Conservation (phyloP, 1,140 invertebrate genomes). For the Drosophila bocqueti region DNA sequence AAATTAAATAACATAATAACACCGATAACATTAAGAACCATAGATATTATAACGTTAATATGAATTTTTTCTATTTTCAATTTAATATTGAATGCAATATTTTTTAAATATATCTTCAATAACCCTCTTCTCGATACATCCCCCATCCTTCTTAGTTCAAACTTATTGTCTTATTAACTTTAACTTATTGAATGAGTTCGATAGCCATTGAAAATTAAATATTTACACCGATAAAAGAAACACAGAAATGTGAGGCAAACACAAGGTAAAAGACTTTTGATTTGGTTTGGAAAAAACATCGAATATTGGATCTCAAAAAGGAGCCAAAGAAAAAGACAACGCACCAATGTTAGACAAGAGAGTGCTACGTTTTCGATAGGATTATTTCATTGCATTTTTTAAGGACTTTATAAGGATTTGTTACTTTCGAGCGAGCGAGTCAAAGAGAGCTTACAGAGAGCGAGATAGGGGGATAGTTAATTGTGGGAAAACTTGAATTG, state of each 20-base stretch:
- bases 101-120: not conserved
- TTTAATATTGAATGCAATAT: not conserved
- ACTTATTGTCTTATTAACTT: constrained; percentile 26
- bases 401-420: constrained; percentile 13
- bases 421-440: constrained; percentile 59
- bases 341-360: constrained; percentile 80
- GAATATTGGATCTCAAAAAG: constrained; percentile 41
- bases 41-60: not conserved
- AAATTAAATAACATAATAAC: not conserved
- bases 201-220: constrained; percentile 25
- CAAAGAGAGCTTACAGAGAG: constrained; percentile 49
- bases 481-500: constrained; percentile 10
- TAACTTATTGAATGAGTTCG: constrained; percentile 25
- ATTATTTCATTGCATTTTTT: constrained; percentile 16
- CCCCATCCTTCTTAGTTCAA: not conserved
- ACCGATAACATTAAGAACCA: not conserved
- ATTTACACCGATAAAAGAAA: constrained; percentile 33
- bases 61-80: not conserved
- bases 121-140: not conserved
- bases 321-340: constrained; percentile 78
- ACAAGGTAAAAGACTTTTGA: constrained; percentile 38
- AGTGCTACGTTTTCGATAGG: constrained; percentile 53
- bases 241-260: constrained; percentile 40
- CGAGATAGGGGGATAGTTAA: constrained; percentile 40
- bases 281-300: constrained; percentile 39